These are phyloP conservation scores for Formica selysi DNA, from an alignment of 1,140 invertebrate genomes.

Conservation along the genomic window DNA sequence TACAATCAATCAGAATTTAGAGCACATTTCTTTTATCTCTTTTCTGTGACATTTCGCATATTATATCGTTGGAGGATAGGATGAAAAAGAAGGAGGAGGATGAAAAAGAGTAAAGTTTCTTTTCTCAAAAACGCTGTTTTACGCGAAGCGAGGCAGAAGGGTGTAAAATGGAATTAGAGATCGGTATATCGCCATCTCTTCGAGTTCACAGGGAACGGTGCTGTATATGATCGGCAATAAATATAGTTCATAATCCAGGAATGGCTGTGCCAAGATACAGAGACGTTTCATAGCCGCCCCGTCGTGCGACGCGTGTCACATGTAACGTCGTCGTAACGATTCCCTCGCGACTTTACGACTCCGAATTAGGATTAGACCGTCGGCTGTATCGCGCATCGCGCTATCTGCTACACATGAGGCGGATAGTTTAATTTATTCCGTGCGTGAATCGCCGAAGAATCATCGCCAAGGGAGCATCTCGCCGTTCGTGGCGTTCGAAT, in stretches of 20 bases:
- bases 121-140: slow-evolving; percentile 10
- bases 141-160: neutral
- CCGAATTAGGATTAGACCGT: slow-evolving; percentile 78
- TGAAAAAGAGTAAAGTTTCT: neutral
- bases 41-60: neutral
- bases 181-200: slow-evolving; percentile 56
- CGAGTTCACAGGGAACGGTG: slow-evolving; percentile 39
- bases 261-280: slow-evolving; percentile 80
- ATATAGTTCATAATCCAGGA: slow-evolving; percentile 81
- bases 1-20: neutral
- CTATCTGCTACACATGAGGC: slow-evolving; percentile 29
- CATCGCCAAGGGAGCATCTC: slow-evolving; percentile 7
- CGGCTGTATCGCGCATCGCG: slow-evolving; percentile 14
- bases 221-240: slow-evolving; percentile 75
- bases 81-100: neutral
- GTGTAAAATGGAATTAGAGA: slow-evolving; percentile 68
- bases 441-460: slow-evolving; percentile 20
- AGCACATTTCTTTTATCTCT: neutral
- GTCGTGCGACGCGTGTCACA: slow-evolving; percentile 80
- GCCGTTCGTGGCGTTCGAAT: neutral
- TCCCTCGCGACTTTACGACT: slow-evolving; percentile 78
- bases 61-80: neutral
- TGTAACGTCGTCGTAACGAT: slow-evolving; percentile 69
- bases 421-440: slow-evolving; percentile 52
- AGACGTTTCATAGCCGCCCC: slow-evolving; percentile 71